A percentile compares a stretch with the other conserved stretches of the same genome.
Conservation (phyloP, 2,888 invertebrate species). For the Parelbella ahira region DNA sequence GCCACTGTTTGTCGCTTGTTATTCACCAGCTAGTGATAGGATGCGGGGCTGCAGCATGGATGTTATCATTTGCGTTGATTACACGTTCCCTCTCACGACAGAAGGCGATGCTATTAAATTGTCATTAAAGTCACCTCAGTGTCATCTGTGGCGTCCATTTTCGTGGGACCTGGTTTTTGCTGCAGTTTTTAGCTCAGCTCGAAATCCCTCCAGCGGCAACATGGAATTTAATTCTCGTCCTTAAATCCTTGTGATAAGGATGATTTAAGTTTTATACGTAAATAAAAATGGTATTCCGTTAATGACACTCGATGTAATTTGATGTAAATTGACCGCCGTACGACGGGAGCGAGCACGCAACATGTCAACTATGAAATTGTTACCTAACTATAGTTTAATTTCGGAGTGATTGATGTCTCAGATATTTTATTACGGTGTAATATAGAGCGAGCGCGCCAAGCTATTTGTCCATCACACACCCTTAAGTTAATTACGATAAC, state of each 20-base stretch:
- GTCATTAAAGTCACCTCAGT: slow-evolving; percentile 75
- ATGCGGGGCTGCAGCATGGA: no score
- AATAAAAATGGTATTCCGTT: slow-evolving; percentile 54
- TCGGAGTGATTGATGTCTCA: slow-evolving; percentile 60
- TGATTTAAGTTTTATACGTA: slow-evolving; percentile 31
- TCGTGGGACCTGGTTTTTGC: slow-evolving; percentile 71
- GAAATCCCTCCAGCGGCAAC: slow-evolving; percentile 7
- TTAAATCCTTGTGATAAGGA: slow-evolving; percentile 40
- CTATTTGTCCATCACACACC: slow-evolving; percentile 23
- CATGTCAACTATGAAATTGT: slow-evolving; percentile 76
- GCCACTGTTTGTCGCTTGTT: no score
- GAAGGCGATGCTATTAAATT: slow-evolving; percentile 76
- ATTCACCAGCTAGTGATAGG: no score
- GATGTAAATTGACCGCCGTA: slow-evolving; percentile 71
- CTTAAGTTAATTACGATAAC: slow-evolving; percentile 4
- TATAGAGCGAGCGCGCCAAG: slow-evolving; percentile 29
- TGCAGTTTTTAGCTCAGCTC: slow-evolving; percentile 60
- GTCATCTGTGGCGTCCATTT: slow-evolving; percentile 72
- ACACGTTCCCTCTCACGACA: slow-evolving; percentile 63
- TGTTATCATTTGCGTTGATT: slow-evolving; percentile 73
- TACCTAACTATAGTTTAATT: slow-evolving; percentile 63
- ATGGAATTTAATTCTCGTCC: slow-evolving; percentile 36
- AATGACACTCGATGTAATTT: slow-evolving; percentile 74
- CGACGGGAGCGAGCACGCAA: slow-evolving; percentile 66
- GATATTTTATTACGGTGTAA: slow-evolving; percentile 36